Base-by-base conservation (phyloP, 37 sponge, comb jelly and placozoan species). In the Corticium candelabrum region DNA sequence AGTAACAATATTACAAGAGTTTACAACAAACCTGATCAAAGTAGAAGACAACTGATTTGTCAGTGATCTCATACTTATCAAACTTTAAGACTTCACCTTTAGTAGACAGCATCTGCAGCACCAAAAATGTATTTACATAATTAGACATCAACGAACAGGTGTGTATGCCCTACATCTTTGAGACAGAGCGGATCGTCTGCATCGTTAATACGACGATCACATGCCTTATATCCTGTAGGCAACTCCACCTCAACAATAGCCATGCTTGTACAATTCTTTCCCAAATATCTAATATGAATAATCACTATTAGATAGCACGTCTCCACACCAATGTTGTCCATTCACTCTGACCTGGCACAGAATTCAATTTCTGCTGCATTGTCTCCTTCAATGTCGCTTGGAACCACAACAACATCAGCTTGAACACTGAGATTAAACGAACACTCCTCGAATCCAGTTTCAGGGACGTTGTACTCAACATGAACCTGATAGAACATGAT, bases 1-100 rank as follows among this genome's bases (percentile, higher is more conserved):
- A n/a, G n/a, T n/a, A n/a, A n/a, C n/a, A n/a, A n/a, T n/a, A n/a
- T n/a, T n/a, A n/a, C n/a, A n/a, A n/a, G n/a, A n/a, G n/a, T n/a
- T n/a, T n/a, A n/a, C n/a, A n/a, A n/a, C n/a, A 11, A 50, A 50
- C 62, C 62, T 50, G 62, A 50, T 50, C 62, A 50, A 50, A 50
- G 62, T 50, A 50, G 62, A 50, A 50, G 21, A 50, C 21, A 11
- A 21, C 62, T 50, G 15, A 11, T 21, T 21, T 50, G 62, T 21
- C 62, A 21, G 62, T 27, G 62, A 21, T 50, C 21, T 50, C 62
- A 21, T 27, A 27, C 21, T 21, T 50, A 21, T 50, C 62, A 50
- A 50, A 21, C 11, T n/a, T n/a, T n/a, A n/a, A n/a, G n/a, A n/a
- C n/a, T n/a, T n/a, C n/a, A n/a, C n/a, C n/a, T n/a, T n/a, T n/a